Percentiles rank a stretch among this genome's conserved stretches.
These are phyloP conservation scores for Thereva nobilitata DNA, from an alignment of 2,888 invertebrate genomes.

Conservation along the genomic window DNA sequence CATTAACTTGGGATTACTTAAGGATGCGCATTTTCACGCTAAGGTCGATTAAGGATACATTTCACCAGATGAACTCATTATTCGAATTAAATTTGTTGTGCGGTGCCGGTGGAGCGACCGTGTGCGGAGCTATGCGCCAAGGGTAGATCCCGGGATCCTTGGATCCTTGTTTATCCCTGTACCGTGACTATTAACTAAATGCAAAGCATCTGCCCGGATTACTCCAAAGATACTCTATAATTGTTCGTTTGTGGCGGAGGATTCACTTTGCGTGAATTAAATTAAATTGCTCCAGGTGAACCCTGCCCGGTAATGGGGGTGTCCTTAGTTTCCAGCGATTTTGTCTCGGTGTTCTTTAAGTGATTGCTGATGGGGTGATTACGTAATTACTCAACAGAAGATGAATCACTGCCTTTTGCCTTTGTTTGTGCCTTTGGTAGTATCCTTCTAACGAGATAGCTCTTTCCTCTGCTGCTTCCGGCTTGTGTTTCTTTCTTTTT, in stretches of 20 bases:
- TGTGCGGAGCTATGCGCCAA: not conserved
- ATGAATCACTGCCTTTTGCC: too few relatives aligned
- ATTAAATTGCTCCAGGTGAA: constrained; percentile 31
- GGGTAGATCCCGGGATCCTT: not conserved
- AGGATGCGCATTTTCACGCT: constrained; percentile 37
- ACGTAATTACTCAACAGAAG: too few relatives aligned
- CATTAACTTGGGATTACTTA: constrained; percentile 35
- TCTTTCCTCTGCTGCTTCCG: too few relatives aligned
- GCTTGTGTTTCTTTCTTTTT: too few relatives aligned
- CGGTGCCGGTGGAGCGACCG: not conserved
- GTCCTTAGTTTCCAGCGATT: too few relatives aligned
- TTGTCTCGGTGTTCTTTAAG: too few relatives aligned
- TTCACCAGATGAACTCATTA: constrained; percentile 36
- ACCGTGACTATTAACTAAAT: constrained; percentile 4
- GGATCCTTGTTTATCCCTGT: not conserved
- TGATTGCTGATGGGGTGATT: too few relatives aligned
- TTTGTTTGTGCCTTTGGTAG: too few relatives aligned
- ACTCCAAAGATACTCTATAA: constrained; percentile 15
- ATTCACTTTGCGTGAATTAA: constrained; percentile 25
- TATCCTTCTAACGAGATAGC: too few relatives aligned
- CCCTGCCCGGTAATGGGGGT: not conserved
- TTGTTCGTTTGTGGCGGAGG: constrained; percentile 25
- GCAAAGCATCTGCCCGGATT: constrained; percentile 34
- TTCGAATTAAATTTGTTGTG: constrained; percentile 32
- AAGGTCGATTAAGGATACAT: constrained; percentile 36